phyloP scores from a whole-genome alignment of 2,113 vertebrate species.

The Anoura caudifer region DNA sequence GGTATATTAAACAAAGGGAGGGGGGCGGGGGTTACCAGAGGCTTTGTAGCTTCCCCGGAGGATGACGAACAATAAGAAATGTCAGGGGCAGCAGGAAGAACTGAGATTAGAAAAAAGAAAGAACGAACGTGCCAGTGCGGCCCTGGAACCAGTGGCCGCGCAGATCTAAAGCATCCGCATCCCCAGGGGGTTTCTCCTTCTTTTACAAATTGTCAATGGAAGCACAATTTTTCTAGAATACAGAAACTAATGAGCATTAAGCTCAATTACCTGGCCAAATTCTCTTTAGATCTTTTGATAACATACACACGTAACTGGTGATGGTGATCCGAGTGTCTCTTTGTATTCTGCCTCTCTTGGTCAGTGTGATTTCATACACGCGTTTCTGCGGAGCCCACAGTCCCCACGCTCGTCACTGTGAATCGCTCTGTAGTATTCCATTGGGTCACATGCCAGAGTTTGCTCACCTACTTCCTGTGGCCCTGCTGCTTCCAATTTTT shows the following conservation, averaged over 20 bases:
- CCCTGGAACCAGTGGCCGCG: neutral
- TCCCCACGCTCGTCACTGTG: neutral
- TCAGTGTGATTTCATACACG: neutral
- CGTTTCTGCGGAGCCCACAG: neutral
- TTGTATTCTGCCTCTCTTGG: neutral
- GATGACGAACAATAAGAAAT: slow-evolving; percentile 40
- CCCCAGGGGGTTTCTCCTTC: slow-evolving; percentile 5
- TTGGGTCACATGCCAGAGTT: neutral
- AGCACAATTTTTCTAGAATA: slow-evolving; percentile 30
- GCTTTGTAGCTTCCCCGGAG: slow-evolving; percentile 29
- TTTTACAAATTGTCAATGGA: slow-evolving; percentile 54
- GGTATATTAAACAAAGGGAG: slow-evolving; percentile 53
- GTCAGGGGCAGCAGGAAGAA: neutral
- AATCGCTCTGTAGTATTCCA: neutral
- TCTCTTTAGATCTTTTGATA: slow-evolving; percentile 37
- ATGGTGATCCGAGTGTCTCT: neutral
- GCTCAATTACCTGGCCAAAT: slow-evolving; percentile 38
- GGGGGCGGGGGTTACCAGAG: neutral
- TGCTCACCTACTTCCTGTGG: neutral
- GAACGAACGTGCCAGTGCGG: slow-evolving; percentile 27
- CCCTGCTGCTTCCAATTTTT: neutral
- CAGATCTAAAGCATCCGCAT: slow-evolving; percentile 28
- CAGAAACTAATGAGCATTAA: slow-evolving; percentile 46
- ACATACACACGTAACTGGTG: neutral
- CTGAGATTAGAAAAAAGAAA: slow-evolving; percentile 54